phyloP scores from a whole-genome alignment of 2,888 invertebrate genomes.

The Orthosia incerta region DNA sequence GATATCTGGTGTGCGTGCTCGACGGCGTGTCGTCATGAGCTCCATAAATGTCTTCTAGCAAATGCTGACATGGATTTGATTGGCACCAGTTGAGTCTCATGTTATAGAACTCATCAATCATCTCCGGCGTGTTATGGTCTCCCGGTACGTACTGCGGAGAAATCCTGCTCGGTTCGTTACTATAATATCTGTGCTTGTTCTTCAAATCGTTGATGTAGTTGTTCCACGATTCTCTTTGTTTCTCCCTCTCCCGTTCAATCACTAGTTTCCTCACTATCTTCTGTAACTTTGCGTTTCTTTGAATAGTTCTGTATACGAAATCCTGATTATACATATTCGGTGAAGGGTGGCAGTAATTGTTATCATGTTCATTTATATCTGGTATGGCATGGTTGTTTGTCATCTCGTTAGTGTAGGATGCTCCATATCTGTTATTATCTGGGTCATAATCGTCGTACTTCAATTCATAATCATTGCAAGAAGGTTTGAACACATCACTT shows the following conservation, averaged over 20 bases:
- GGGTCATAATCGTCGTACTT: slow-evolving; percentile 27
- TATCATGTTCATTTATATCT: slow-evolving; percentile 67
- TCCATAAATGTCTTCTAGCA: slow-evolving; percentile 71
- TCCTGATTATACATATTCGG: slow-evolving; percentile 71
- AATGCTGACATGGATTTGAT: slow-evolving; percentile 65
- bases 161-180: slow-evolving; percentile 51
- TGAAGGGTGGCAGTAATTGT: slow-evolving; percentile 76
- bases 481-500: slow-evolving; percentile 16
- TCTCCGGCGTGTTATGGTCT: slow-evolving; percentile 55
- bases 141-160: slow-evolving; percentile 53
- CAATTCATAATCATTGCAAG: slow-evolving; percentile 10
- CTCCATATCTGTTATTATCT: slow-evolving; percentile 35
- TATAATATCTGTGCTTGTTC: slow-evolving; percentile 73
- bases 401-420: slow-evolving; percentile 13
- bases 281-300: slow-evolving; percentile 77
- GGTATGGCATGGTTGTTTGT: slow-evolving; percentile 2
- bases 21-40: slow-evolving; percentile 39
- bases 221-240: slow-evolving; percentile 78
- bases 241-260: slow-evolving; percentile 75
- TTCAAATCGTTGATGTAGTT: slow-evolving; percentile 82
- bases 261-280: slow-evolving; percentile 74
- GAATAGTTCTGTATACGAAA: slow-evolving; percentile 73
- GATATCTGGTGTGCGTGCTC: background rate
- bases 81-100: slow-evolving; percentile 61
- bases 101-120: slow-evolving; percentile 70